phyloP scores from a whole-genome alignment of 2,113 vertebrate genomes.

The Canis aureus region DNA sequence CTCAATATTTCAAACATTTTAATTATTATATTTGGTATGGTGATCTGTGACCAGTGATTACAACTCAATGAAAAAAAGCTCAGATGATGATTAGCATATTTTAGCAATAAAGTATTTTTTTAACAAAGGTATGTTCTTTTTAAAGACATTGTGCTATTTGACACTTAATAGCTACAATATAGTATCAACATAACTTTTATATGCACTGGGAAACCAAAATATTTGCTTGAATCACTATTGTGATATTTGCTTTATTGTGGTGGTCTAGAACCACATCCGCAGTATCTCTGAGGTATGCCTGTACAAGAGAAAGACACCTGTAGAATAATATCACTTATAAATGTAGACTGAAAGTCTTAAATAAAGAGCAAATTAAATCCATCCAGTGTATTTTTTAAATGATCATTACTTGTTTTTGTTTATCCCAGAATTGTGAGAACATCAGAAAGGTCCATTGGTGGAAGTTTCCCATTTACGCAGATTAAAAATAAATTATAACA shows the following conservation, averaged over 20 bases:
- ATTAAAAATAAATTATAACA: not conserved
- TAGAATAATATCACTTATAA: not conserved
- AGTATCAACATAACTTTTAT: not conserved
- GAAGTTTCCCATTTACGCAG: not conserved
- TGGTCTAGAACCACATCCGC: not conserved
- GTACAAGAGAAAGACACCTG: not conserved
- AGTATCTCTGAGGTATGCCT: not conserved
- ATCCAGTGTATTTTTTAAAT: not conserved
- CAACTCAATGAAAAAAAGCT: not conserved
- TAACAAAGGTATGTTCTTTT: not conserved
- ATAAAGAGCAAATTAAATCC: not conserved
- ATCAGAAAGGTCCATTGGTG: not conserved
- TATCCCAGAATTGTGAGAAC: not conserved
- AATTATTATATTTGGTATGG: not conserved
- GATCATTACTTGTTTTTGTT: not conserved
- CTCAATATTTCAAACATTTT: not conserved
- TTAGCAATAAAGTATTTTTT: not conserved
- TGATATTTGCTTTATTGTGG: not conserved
- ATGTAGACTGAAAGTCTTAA: not conserved
- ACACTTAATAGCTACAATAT: not conserved
- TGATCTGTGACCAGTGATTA: not conserved
- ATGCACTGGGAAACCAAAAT: not conserved
- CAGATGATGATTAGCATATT: not conserved
- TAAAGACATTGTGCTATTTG: not conserved
- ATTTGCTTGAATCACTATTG: not conserved